Evolutionary conservation across 1,140 invertebrate species (phyloP), one percentile per base, ranked within the genome.

Genomic region (Ridgeia piscesae): DNA sequence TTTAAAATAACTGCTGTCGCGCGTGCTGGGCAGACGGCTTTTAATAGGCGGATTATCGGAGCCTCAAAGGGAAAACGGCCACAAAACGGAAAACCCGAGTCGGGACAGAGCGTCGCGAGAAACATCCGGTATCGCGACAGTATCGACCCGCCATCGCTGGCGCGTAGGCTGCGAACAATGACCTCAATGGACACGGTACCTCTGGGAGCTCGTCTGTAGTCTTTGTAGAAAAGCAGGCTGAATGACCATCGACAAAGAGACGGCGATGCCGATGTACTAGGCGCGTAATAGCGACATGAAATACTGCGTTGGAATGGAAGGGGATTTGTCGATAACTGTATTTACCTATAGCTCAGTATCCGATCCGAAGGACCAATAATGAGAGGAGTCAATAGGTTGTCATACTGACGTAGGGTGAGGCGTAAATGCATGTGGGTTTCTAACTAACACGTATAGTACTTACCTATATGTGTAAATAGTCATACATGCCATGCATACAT

Each of bases 41-140:
- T 77, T 31, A 77, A 6, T 21, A 21, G 58, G 58, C 58, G 58
- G 58, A 31, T 77, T 77, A 77, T 77, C 58, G 27, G 58, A 77
- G 17, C n/a, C n/a, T n/a, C n/a, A n/a, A n/a, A 77, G 58, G 58
- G 58, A 77, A 77, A 77, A 31, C 58, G 58, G 27, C 17, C 6
- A 21, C 42, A 21, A 27, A 77, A 77, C 58, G 58, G 58, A 77
- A 77, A 77, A 77, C 27, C 58, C 58, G 58, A 2, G 27, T 77
- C 27, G 8, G 58, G 58, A 77, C 58, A 27, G 17, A 21, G 11
- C 14, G 58, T 77, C 58, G 58, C 58, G 6, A 21, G 58, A 77
- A 77, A 77, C 58, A 77, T 77, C 58, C 58, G 58, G 58, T 77
- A 77, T n/a, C n/a, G n/a, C n/a, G n/a, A n/a, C n/a, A n/a, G n/a